Evolutionary conservation across 2,113 vertebrate species (phyloP), one percentile per base, ranked within the genome.

Genomic region (Mus pahari): DNA sequence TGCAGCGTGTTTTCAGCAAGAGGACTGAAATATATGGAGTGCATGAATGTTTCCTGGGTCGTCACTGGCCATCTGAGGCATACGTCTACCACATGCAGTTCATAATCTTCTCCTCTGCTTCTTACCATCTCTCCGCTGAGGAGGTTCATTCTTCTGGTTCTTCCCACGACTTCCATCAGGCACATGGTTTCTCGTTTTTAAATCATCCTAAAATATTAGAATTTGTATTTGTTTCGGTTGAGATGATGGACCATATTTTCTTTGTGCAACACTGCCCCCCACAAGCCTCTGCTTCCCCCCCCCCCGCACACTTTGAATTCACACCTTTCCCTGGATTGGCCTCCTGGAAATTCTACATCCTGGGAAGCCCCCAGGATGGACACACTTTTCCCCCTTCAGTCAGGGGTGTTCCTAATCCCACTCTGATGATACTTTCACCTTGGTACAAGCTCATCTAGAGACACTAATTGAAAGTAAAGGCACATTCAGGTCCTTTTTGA

Each of bases 381-480:
- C 5, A 26, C 2, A 17, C 50, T 53, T 4, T 2, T n/a, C 1
- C 50, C 17, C 31, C 9, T 55, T 10, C 10, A 1, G 17, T 55
- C 78, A n/a, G 39, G 31, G 45, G 17, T 24, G 12, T 13, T 55
- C 26, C 48, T 13, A 14, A 2, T 13, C 12, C 28, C 28, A 66
- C 64, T 66, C 14, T 58, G 39, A 58, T 1, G n/a, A 33, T 81
- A 42, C 11, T 55, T 81, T 91, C n/a, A 31, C 70, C 24, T 91
- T 78, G 64, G 1, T 1, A 1, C 9, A 4, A 13, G 36, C 22
- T 82, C 55, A 39, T 31, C 26, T 28, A 53, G 31, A 42, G 64
- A 33, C 12, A 16, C 5, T 7, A 50, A 42, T 9, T 9, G 28
- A 17, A 91, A 68, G 48, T 16, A 39, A 68, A 91, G 77, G 17